A percentile compares a stretch with the other conserved stretches of the same genome.
These are phyloP conservation scores for Dastarcus helophoroides DNA, from an alignment of 2,888 invertebrate species.

Conservation along the genomic window DNA sequence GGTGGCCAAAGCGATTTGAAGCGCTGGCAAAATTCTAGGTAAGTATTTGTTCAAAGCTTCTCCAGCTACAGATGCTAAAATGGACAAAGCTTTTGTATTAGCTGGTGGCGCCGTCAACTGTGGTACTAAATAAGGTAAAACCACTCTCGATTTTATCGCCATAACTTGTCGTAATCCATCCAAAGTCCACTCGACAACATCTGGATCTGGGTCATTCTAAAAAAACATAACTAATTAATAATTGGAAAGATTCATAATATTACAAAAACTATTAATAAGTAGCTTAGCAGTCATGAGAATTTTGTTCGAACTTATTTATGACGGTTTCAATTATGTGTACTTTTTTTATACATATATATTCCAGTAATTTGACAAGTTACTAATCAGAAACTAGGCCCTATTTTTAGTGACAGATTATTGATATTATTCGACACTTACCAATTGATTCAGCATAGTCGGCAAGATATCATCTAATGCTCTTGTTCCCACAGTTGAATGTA, in stretches of 20 bases:
- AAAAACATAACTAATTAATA: conserved; percentile 14
- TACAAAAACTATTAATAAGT: neutral
- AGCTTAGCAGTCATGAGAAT: neutral
- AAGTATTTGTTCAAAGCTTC: conserved; percentile 85
- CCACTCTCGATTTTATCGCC: conserved; percentile 91
- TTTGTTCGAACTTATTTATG: neutral
- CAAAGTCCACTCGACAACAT: conserved; percentile 76
- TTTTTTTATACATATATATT: no score
- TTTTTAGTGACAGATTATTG: no score
- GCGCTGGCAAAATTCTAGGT: conserved; percentile 82
- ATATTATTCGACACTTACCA: conserved; percentile 38
- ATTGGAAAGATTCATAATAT: neutral
- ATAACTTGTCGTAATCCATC: conserved; percentile 96
- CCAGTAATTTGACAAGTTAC: no score
- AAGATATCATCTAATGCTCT: conserved; percentile 94
- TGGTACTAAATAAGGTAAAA: conserved; percentile 92
- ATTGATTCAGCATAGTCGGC: conserved; percentile 74
- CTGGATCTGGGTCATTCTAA: conserved; percentile 65
- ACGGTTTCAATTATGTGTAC: no score
- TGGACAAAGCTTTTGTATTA: conserved; percentile 87
- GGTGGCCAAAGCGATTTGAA: conserved; percentile 63
- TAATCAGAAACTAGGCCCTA: no score
- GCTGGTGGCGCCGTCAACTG: conserved; percentile 81
- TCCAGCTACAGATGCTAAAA: conserved; percentile 89
- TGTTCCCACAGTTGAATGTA: conserved; percentile 88